Conservation (phyloP, 2,888 invertebrate genomes). For the Scaptomyza tumidula region DNA sequence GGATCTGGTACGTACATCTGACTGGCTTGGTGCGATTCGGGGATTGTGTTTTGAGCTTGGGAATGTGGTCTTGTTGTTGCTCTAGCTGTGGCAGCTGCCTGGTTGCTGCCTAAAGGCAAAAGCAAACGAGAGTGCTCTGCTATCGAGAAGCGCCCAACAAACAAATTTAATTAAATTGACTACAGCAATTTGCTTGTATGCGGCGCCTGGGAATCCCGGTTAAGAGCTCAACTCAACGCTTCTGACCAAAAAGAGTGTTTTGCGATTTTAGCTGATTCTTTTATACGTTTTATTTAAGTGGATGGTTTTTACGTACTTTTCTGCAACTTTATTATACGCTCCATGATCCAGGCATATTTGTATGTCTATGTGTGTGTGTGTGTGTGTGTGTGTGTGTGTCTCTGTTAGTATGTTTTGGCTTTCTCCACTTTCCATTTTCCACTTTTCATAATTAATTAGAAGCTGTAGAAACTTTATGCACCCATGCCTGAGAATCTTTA, state of each 20-base stretch:
- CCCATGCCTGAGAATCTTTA: conserved; percentile 19
- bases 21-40: conserved; percentile 46
- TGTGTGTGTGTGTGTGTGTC: conserved; percentile 5
- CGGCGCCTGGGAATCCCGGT: conserved; percentile 24
- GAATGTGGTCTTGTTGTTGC: not conserved
- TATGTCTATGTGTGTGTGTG: no score
- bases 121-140: conserved; percentile 8
- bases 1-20: conserved; percentile 18
- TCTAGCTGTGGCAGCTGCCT: conserved; percentile 30
- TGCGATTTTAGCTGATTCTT: conserved; percentile 18
- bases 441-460: conserved; percentile 77
- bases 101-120: conserved; percentile 23
- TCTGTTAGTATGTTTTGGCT: conserved; percentile 4
- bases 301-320: conserved; percentile 26
- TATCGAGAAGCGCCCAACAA: conserved; percentile 58
- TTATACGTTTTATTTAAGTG: conserved; percentile 8
- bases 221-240: conserved; percentile 26
- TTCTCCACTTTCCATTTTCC: conserved; percentile 22
- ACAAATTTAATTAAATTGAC: conserved; percentile 79
- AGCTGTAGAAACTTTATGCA: conserved; percentile 39
- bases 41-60: conserved; percentile 21
- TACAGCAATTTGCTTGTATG: conserved; percentile 77
- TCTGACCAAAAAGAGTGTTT: conserved; percentile 38
- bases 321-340: conserved; percentile 47
- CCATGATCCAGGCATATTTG: conserved; percentile 9